Evolutionary conservation across 2,888 invertebrate genomes (phyloP).

Genomic region (Philonicus albiceps): DNA sequence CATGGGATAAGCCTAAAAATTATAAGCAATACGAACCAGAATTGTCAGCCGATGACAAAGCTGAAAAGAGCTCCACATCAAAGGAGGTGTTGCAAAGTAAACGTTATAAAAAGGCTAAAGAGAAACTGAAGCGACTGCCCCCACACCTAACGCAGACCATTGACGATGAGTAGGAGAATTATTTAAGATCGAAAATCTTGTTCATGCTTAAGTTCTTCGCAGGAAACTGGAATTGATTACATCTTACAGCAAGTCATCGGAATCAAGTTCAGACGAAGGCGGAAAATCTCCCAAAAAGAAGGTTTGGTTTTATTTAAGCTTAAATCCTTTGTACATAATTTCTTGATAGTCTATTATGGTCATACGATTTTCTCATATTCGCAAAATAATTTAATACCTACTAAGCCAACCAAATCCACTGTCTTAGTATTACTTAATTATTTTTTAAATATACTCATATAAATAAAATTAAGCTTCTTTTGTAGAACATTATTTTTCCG

Average conservation of each 20-base stretch:
- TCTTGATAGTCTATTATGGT: background rate
- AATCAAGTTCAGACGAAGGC: conserved; percentile 62
- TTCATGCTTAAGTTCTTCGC: background rate
- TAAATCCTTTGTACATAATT: background rate
- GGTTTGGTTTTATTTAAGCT: background rate
- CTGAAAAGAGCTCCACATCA: conserved; percentile 51
- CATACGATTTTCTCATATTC: no score
- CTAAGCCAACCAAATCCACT: no score
- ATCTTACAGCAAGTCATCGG: conserved; percentile 66
- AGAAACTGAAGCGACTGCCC: conserved; percentile 50
- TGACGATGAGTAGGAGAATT: conserved; percentile 58
- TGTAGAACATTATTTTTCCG: no score
- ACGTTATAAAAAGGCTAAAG: conserved; percentile 43
- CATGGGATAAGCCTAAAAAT: conserved; percentile 49
- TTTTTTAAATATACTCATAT: no score
- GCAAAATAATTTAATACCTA: no score
- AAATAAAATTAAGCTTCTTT: no score
- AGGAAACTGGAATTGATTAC: conserved; percentile 69
- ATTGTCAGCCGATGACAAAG: background rate
- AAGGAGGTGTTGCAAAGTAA: conserved; percentile 45
- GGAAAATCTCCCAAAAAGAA: conserved; percentile 51
- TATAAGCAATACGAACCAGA: conserved; percentile 42
- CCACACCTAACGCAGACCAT: conserved; percentile 57
- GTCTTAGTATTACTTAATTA: no score
- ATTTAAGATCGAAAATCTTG: background rate